Evolutionary conservation across 2,888 invertebrate species (phyloP), one percentile per base, ranked within the genome.

Genomic region (Dorcus hopei): DNA sequence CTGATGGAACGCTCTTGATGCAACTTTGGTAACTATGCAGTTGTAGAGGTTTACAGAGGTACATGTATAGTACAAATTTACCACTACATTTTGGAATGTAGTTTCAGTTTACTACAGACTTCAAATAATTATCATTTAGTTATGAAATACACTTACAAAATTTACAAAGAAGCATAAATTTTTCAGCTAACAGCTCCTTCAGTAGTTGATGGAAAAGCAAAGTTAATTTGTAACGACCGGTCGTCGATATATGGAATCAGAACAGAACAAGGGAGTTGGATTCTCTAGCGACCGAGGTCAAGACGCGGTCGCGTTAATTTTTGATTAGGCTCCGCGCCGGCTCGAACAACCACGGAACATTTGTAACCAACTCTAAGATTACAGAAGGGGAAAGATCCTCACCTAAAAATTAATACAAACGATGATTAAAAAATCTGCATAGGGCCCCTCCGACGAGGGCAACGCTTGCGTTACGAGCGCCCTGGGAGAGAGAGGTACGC

Each of bases 401-500:
- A 65, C 66, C 66, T 61, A 68, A 67, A 71, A 70, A 71, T 72
- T 72, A 72, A 70, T 71, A 68, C 69, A 68, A 70, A 70, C 69
- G 68, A 67, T 71, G 71, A 72, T 71, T 72, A 72, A 72, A 72
- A 72, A 72, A 72, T 72, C 71, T 72, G 69, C 72, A 72, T 72
- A 72, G 65, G 64, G 62, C 66, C 64, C 67, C 63, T 57, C 58
- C 61, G 63, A 57, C 59, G 64, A 57, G 61, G 62, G 59, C 63
- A 61, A 63, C 53, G 26, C 39, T 48, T 45, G 49, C 49, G 67
- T 69, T 71, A 71, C 61, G 68, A 64, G 65, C 61, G 65, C 60
- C 68, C 61, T 55, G 71, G 71, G 71, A 69, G 47, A 38, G 47
- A 38, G 19, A 51, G 60, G 65, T 57, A 65, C 66, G 67, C 67